Conservation (phyloP, 2,888 invertebrate genomes). For the Argynnis bischoffii region DNA sequence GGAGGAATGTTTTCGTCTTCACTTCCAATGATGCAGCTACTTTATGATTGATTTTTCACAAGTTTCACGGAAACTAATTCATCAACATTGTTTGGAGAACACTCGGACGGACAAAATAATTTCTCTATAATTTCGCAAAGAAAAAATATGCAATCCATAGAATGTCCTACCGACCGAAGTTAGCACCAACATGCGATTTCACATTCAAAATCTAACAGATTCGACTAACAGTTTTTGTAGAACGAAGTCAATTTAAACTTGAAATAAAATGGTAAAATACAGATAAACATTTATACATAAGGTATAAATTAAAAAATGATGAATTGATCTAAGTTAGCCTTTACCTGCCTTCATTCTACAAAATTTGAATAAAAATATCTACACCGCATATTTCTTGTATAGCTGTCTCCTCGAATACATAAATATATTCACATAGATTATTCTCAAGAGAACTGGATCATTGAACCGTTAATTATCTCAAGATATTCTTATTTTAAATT, state of each 20-base stretch:
- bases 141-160: background rate
- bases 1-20: conserved; percentile 28
- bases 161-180: conserved; percentile 4
- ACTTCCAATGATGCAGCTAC: conserved; percentile 6
- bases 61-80: conserved; percentile 15
- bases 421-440: background rate
- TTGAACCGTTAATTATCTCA: too few species aligned
- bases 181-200: conserved; percentile 35
- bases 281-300: background rate
- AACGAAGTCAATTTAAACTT: background rate
- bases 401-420: background rate
- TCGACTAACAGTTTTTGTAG: background rate
- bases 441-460: too few species aligned
- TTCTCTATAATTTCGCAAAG: background rate
- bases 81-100: conserved; percentile 2
- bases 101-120: conserved; percentile 11
- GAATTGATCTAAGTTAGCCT: too few species aligned
- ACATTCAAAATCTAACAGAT: background rate
- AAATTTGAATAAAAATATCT: too few species aligned
- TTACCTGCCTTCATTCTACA: too few species aligned
- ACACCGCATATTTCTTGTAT: background rate
- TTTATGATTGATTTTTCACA: background rate
- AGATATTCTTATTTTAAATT: too few species aligned
- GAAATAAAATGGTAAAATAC: background rate
- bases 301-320: too few species aligned